Evolutionary conservation across 2,113 vertebrate genomes (phyloP), one percentile per base, ranked within the genome.

Genomic region (Cyprinodon tularosa): DNA sequence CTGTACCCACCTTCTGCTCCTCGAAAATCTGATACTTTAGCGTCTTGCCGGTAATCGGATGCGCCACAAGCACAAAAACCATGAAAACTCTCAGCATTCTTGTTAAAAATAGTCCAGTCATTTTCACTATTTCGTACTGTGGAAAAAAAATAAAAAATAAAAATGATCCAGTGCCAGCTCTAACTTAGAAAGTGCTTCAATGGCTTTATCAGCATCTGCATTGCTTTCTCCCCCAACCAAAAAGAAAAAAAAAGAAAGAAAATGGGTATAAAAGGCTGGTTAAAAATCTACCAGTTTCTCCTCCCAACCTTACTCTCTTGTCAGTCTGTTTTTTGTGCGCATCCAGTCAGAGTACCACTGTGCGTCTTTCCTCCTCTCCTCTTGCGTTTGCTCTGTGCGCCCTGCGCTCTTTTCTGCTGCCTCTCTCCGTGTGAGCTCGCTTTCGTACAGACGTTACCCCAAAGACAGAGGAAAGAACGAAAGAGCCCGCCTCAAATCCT

Each of bases 1-100:
- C 96, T 0, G 95, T 96, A 45, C 98, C 98, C 0, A 96, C 94
- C 86, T 94, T 95, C 88, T 98, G 97, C 89, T 99, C 98, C 93
- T 99, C 98, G 12, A 95, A 96, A 66, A 99, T 96, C 88, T 96
- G 94, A 90, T 99, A 99, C 87, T 95, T 96, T 73, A 99, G 76
- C 22, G 96, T 98, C 93, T 95, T 97, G 48, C 96, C 92, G 73
- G 90, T 60, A 37, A 72, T 95, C 71, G 79, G 74, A 11, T 83
- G 90, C 48, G 87, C 64, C 37, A 91, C 15, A 79, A 95, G 37
- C 39, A 84, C 47, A 76, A 96, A 84, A 76, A 95, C 29, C 48
- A 84, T 38, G 64, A 88, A 1, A 91, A 93, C 66, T 89, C 86
- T 88, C 88, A 87, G 89, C 83, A 93, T 85, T 85, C 65, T 87